Evolutionary conservation across 2,888 invertebrate species (phyloP).

Genomic region (Ichneumoninae sp.): DNA sequence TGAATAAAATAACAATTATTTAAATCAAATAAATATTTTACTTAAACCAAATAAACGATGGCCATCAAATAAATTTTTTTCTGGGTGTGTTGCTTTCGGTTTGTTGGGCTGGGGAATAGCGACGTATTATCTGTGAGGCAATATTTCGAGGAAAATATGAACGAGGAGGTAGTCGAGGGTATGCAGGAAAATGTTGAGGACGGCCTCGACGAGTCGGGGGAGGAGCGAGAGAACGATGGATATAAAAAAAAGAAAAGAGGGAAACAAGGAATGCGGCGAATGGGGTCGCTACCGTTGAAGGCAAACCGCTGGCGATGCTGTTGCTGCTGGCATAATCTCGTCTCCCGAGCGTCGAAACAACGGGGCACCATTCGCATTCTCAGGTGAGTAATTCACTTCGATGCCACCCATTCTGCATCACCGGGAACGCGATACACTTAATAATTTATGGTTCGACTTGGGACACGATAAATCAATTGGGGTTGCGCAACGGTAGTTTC

Average conservation of each 20-base stretch:
- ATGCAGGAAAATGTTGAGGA: slow-evolving; percentile 35
- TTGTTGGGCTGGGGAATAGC: neutral
- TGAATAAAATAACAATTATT: no score
- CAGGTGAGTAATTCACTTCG: slow-evolving; percentile 77
- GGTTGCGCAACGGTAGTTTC: neutral
- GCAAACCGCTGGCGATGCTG: slow-evolving; percentile 77
- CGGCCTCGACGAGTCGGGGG: neutral
- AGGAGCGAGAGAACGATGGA: slow-evolving; percentile 33
- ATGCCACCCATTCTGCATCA: slow-evolving; percentile 52
- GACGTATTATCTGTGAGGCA: neutral
- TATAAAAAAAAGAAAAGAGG: slow-evolving; percentile 37
- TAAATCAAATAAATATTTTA: no score
- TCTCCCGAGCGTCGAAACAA: slow-evolving; percentile 63
- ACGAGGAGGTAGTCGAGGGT: neutral
- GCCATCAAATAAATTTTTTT: no score
- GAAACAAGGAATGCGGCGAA: slow-evolving; percentile 80
- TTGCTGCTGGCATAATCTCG: slow-evolving; percentile 58
- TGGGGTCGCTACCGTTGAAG: slow-evolving; percentile 83
- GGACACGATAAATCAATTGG: neutral
- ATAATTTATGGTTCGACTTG: slow-evolving; percentile 24
- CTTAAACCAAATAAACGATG: no score
- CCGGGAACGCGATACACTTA: slow-evolving; percentile 26
- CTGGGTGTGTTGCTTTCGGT: neutral
- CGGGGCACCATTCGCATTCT: slow-evolving; percentile 79
- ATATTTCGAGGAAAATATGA: slow-evolving; percentile 10